A percentile compares a stretch with the other conserved stretches of the same genome.
These are phyloP conservation scores for Sebastes baramenuke DNA, from an alignment of 2,797 vertebrate species.

Conservation along the genomic window DNA sequence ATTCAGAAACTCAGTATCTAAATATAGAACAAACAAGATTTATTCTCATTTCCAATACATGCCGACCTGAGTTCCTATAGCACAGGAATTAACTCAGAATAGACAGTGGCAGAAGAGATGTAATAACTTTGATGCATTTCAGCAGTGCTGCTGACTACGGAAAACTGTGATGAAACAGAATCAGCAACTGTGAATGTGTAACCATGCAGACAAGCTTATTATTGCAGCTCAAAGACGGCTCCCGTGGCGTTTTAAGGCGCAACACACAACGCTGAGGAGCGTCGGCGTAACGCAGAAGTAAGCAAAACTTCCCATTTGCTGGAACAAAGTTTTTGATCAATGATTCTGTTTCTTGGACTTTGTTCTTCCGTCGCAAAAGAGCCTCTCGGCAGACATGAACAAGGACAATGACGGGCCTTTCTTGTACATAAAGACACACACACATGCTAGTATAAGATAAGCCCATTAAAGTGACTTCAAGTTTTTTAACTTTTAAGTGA, in stretches of 20 bases:
- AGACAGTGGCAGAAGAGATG: conserved; percentile 9
- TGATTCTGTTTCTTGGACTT: conserved; percentile 27
- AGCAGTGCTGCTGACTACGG: conserved; percentile 26
- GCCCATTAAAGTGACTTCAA: not conserved
- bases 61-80: conserved; percentile 19
- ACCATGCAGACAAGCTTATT: conserved; percentile 30
- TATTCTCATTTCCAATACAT: not conserved
- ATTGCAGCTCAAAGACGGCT: conserved; percentile 20
- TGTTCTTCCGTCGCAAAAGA: not conserved
- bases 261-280: not conserved
- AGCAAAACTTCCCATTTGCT: conserved; percentile 3
- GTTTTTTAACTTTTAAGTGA: not conserved
- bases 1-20: conserved; percentile 25
- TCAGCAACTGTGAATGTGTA: conserved; percentile 15
- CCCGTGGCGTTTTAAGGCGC: not conserved
- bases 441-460: not conserved
- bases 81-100: conserved; percentile 1
- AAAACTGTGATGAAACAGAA: conserved; percentile 43
- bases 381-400: not conserved
- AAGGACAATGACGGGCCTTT: not conserved
- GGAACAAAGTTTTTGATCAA: conserved; percentile 29
- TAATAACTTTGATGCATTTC: conserved; percentile 50
- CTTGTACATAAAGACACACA: not conserved
- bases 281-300: not conserved
- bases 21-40: conserved; percentile 57